These are phyloP conservation scores for Calephelis perditalis DNA, from an alignment of 2,888 invertebrate species.

Conservation along the genomic window DNA sequence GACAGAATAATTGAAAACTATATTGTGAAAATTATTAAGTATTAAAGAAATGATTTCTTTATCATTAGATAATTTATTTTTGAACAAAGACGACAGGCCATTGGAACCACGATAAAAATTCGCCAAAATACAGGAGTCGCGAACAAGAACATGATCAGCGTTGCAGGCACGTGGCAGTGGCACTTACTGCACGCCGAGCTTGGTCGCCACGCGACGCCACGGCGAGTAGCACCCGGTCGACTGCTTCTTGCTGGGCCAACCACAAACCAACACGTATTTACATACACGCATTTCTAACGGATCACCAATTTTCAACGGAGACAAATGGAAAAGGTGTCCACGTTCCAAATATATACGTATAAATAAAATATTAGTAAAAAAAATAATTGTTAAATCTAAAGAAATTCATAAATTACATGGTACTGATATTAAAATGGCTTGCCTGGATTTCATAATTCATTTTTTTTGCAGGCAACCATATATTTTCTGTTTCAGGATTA, in stretches of 20 bases:
- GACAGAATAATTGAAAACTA: too few relatives aligned
- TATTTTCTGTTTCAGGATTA: too few relatives aligned
- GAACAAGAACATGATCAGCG: slow-evolving; percentile 19
- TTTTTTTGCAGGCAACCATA: too few relatives aligned
- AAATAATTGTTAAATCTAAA: too few relatives aligned
- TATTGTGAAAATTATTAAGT: too few relatives aligned
- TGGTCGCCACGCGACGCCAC: slow-evolving; percentile 96
- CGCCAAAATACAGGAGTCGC: slow-evolving; percentile 19
- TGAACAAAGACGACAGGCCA: too few relatives aligned
- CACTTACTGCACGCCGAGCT: slow-evolving; percentile 97
- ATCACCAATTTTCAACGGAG: not conserved
- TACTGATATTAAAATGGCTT: too few relatives aligned
- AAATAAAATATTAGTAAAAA: too few relatives aligned
- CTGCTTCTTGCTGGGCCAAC: slow-evolving; percentile 81
- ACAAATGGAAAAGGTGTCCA: not conserved
- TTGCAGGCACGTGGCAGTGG: slow-evolving; percentile 19
- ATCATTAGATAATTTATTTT: too few relatives aligned
- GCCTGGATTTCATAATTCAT: too few relatives aligned
- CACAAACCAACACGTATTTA: slow-evolving; percentile 29
- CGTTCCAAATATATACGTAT: not conserved
- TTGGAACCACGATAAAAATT: slow-evolving; percentile 23
- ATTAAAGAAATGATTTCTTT: too few relatives aligned
- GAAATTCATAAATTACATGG: too few relatives aligned
- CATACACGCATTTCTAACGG: slow-evolving; percentile 16
- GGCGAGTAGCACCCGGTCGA: slow-evolving; percentile 89